These are phyloP conservation scores for Harlomillsia oculata DNA, from an alignment of 1,140 invertebrate species.

Conservation along the genomic window DNA sequence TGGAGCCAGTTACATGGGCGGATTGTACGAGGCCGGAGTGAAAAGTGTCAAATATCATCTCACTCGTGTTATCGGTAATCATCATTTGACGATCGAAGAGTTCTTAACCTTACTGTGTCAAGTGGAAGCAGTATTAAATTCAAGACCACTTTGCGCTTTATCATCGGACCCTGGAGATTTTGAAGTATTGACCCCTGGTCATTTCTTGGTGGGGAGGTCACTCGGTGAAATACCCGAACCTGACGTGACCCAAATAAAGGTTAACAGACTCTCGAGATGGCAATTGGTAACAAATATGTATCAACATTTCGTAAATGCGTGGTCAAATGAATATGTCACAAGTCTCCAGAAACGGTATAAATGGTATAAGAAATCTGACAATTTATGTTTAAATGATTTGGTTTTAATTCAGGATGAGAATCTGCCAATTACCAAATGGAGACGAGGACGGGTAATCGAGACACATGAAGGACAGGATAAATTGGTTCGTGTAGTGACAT, in stretches of 20 bases:
- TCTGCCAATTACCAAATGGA: constrained; percentile 18
- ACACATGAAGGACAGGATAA: constrained; percentile 19
- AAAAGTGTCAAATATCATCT: constrained; percentile 26
- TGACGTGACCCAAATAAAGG: not conserved
- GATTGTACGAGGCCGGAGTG: constrained; percentile 36
- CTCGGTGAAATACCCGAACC: constrained; percentile 16
- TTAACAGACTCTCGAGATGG: constrained; percentile 30
- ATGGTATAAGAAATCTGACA: constrained; percentile 26
- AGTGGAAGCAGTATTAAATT: constrained; percentile 40
- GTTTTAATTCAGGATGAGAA: constrained; percentile 26
- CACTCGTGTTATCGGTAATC: constrained; percentile 11
- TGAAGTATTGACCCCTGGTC: constrained; percentile 15
- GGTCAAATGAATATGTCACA: constrained; percentile 8
- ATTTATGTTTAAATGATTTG: constrained; percentile 24
- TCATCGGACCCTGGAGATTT: constrained; percentile 37
- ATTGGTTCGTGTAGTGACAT: not conserved
- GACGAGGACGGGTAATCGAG: constrained; percentile 19
- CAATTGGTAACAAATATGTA: not conserved
- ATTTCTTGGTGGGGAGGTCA: constrained; percentile 24
- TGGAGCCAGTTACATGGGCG: constrained; percentile 35
- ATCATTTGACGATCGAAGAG: constrained; percentile 37
- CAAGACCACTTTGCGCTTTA: constrained; percentile 39
- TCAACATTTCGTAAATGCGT: constrained; percentile 6
- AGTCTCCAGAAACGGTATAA: constrained; percentile 33
- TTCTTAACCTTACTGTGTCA: constrained; percentile 37